Conservation (phyloP, 2,797 vertebrate species). For the Danio kyathit region DNA sequence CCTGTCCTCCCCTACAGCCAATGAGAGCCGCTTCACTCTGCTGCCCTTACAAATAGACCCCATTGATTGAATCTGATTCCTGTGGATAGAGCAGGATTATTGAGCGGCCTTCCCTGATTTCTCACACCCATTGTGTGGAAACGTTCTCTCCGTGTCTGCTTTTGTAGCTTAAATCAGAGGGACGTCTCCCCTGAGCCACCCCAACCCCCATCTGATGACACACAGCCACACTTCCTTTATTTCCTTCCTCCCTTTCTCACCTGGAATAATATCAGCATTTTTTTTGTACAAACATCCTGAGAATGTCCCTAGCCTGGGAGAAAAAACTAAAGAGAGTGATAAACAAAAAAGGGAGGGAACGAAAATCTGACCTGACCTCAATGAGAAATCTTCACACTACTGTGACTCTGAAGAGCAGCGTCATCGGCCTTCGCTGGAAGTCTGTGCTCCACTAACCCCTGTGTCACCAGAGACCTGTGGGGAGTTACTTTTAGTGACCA, state of each 20-base stretch:
- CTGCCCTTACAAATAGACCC: conserved; percentile 84
- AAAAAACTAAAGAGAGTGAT: neutral
- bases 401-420: neutral
- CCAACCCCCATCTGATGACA: conserved; percentile 49
- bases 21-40: conserved; percentile 80
- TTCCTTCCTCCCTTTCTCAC: conserved; percentile 41
- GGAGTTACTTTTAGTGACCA: conserved; percentile 16
- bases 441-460: conserved; percentile 30
- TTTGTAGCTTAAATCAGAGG: conserved; percentile 64
- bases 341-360: neutral
- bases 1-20: conserved; percentile 66
- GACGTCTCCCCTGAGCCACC: conserved; percentile 62
- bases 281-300: conserved; percentile 30
- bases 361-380: neutral
- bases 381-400: neutral
- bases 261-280: neutral
- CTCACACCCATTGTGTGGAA: conserved; percentile 53
- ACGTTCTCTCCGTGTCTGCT: conserved; percentile 65
- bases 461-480: neutral
- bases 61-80: conserved; percentile 85
- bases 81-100: conserved; percentile 82
- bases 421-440: neutral
- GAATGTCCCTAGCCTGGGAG: neutral
- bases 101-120: conserved; percentile 74
- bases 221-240: conserved; percentile 50